Conservation (phyloP, 2,113 vertebrate genomes). For the Calonectris borealis region DNA sequence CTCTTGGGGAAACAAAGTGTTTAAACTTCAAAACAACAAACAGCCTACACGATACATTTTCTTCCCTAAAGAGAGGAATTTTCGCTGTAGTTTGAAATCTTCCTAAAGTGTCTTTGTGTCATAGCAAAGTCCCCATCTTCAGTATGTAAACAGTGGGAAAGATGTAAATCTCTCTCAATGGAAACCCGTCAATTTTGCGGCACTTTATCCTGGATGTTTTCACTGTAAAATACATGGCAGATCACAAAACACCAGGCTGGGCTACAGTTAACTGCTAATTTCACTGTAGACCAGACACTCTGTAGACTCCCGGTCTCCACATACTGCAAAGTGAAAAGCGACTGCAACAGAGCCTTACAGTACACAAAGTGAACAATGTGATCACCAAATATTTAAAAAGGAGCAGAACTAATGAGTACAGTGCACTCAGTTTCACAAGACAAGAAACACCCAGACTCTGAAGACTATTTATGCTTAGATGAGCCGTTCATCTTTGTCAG, state of each 20-base stretch:
- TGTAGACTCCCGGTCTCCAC: background rate
- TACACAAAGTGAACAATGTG: background rate
- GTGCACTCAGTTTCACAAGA: background rate
- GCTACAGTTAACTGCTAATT: background rate
- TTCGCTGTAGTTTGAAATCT: background rate
- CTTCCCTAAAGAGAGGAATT: background rate
- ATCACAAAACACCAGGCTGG: background rate
- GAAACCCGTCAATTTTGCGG: background rate
- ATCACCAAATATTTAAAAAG: background rate
- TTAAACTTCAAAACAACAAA: conserved; percentile 30
- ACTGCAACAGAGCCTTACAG: background rate
- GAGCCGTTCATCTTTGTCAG: background rate
- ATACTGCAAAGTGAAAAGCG: background rate
- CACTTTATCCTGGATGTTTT: background rate
- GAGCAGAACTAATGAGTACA: background rate
- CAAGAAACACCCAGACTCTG: background rate
- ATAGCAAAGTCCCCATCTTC: background rate
- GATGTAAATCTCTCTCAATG: background rate
- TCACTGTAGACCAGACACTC: background rate
- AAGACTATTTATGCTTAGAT: background rate
- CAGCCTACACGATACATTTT: background rate
- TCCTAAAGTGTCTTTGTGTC: background rate
- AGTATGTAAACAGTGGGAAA: background rate
- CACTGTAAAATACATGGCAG: background rate
- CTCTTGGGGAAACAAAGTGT: background rate